phyloP scores from a whole-genome alignment of 2,797 vertebrate genomes.

The Bothrops alternatus region DNA sequence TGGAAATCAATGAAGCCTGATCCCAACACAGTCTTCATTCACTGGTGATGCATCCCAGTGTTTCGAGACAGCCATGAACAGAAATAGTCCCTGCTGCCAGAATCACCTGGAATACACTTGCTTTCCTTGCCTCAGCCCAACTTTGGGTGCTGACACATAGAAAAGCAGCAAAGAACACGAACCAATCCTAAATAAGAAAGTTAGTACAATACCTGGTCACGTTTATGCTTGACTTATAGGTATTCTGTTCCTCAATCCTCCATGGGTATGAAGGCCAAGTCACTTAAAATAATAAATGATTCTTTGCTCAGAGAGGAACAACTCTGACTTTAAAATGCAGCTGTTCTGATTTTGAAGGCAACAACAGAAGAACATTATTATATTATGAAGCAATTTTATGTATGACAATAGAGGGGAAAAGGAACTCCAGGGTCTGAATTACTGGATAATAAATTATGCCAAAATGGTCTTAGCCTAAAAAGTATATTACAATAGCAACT shows the following conservation, averaged over 20 bases:
- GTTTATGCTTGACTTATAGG: slow-evolving; percentile 5
- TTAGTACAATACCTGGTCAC: background rate
- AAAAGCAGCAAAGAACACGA: background rate
- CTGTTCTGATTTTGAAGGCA: slow-evolving; percentile 38
- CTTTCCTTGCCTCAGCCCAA: background rate
- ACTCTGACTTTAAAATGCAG: slow-evolving; percentile 33
- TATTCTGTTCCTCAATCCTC: background rate
- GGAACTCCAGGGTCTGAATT: background rate
- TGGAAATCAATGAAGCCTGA: background rate
- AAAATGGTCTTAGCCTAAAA: background rate
- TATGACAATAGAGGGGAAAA: slow-evolving; percentile 24
- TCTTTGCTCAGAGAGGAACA: background rate
- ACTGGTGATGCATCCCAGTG: background rate
- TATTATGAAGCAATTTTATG: slow-evolving; percentile 19
- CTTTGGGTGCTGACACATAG: background rate
- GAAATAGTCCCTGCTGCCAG: background rate
- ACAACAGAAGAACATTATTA: slow-evolving; percentile 29
- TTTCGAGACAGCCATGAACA: background rate
- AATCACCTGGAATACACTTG: background rate
- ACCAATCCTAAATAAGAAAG: background rate
- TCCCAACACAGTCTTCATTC: background rate
- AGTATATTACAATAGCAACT: background rate
- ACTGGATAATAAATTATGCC: background rate
- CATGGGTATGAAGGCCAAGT: slow-evolving; percentile 15
- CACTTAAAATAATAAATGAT: slow-evolving; percentile 32